Percentiles rank a stretch among this genome's conserved stretches.
phyloP scores from a whole-genome alignment of 2,888 invertebrate species.

The Drosophila melanosoma region DNA sequence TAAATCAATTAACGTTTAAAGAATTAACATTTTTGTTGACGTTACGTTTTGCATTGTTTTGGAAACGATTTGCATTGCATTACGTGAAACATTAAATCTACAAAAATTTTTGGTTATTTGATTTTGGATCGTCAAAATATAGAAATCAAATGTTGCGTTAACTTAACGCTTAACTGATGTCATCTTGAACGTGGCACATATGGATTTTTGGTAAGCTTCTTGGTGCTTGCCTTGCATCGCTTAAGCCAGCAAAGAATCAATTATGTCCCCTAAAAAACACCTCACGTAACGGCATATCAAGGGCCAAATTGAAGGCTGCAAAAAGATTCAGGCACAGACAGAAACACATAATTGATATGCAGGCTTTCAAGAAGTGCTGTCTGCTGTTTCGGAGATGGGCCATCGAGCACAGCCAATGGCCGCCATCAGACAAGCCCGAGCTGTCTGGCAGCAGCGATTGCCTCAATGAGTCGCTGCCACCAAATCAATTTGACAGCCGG shows the following conservation, averaged over 20 bases:
- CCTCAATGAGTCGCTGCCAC: constrained; percentile 57
- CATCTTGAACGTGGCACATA: neutral
- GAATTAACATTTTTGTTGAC: neutral
- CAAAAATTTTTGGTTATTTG: neutral
- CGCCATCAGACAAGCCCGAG: constrained; percentile 28
- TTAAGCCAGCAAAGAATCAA: constrained; percentile 10
- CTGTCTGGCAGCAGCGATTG: constrained; percentile 51
- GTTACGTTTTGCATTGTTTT: neutral
- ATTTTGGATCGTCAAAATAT: neutral
- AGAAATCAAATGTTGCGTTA: too few relatives aligned
- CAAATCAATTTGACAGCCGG: constrained; percentile 50
- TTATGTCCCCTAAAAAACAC: constrained; percentile 22
- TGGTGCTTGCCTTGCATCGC: neutral
- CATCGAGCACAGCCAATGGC: constrained; percentile 45
- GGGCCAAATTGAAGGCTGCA: constrained; percentile 15
- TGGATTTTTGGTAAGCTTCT: neutral
- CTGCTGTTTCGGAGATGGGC: constrained; percentile 28
- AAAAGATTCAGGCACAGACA: neutral
- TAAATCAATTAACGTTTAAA: neutral
- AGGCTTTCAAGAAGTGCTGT: constrained; percentile 44
- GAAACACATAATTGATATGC: constrained; percentile 49
- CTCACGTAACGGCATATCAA: constrained; percentile 32
- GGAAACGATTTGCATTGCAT: neutral
- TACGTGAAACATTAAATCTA: neutral
- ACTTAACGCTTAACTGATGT: neutral